A percentile compares a stretch with the other conserved stretches of the same genome.
Conservation (phyloP, 2,113 vertebrate genomes). For the Pithys albifrons region DNA sequence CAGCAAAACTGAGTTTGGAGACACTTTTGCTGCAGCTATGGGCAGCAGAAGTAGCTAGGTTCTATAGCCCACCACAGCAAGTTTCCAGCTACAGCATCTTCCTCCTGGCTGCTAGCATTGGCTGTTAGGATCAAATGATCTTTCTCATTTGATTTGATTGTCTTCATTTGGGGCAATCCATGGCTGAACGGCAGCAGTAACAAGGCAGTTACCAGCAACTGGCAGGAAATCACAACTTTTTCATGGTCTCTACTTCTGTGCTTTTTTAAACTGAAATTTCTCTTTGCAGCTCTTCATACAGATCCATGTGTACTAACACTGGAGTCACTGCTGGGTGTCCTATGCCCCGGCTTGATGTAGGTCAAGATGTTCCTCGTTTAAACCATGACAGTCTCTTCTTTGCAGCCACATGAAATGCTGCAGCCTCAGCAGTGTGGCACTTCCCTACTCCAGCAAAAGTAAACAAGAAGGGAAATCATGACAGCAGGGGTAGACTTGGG, state of each 20-base stretch:
- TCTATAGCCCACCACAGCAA: accelerated
- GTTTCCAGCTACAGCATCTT: neutral
- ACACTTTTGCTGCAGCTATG: neutral
- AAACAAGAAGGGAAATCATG: neutral
- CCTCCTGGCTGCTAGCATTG: neutral
- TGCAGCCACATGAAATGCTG: neutral
- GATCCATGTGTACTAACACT: neutral
- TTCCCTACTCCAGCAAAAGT: neutral
- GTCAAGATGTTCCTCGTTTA: neutral
- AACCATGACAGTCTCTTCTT: neutral
- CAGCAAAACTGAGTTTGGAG: neutral
- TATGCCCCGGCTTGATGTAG: accelerated
- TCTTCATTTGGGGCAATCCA: neutral
- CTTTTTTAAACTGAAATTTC: neutral
- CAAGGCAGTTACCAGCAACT: neutral
- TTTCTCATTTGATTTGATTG: neutral
- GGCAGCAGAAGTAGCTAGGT: neutral
- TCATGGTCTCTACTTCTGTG: neutral
- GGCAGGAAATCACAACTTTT: neutral
- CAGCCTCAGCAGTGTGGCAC: neutral
- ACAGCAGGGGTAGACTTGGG: neutral
- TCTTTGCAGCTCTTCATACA: neutral
- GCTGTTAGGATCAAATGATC: neutral
- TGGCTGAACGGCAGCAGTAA: neutral
- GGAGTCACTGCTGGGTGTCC: neutral